Percentiles rank a stretch among this genome's conserved stretches.
These are phyloP conservation scores for Epistrophe grossulariae DNA, from an alignment of 2,888 invertebrate genomes.

Conservation along the genomic window DNA sequence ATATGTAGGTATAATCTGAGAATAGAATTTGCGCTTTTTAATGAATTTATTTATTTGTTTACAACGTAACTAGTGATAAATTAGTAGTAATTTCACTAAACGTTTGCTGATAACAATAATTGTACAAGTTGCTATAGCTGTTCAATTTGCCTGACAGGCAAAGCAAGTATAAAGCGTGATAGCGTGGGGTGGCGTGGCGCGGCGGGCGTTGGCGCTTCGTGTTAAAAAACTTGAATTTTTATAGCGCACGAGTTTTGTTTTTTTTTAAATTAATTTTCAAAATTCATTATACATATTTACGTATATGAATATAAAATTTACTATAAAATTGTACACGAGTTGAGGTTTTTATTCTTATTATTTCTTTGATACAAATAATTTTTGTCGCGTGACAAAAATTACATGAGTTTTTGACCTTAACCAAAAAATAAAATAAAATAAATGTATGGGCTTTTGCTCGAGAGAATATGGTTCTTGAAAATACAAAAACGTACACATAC, in stretches of 20 bases:
- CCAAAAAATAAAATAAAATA: neutral
- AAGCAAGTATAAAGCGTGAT: neutral
- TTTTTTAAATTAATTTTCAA: conserved; percentile 1
- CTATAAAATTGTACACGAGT: conserved; percentile 12
- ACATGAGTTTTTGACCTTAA: neutral
- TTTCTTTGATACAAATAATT: neutral
- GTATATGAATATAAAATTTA: conserved; percentile 9
- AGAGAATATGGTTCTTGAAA: neutral
- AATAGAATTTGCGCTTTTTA: conserved; percentile 18
- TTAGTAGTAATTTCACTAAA: conserved; percentile 28
- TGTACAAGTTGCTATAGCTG: neutral
- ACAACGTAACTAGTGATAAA: conserved; percentile 11
- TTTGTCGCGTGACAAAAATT: conserved; percentile 10
- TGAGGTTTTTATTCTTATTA: neutral
- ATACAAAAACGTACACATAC: no score
- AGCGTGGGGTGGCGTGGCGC: no score
- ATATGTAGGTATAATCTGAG: neutral
- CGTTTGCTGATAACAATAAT: conserved; percentile 37
- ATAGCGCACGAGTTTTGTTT: neutral
- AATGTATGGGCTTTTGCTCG: neutral
- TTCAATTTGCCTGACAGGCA: conserved; percentile 14
- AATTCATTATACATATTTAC: neutral
- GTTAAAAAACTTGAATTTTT: conserved; percentile 25
- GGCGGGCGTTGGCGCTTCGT: neutral
- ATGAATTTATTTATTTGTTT: conserved; percentile 11